Conservation (phyloP, 2,888 invertebrate genomes). For the Eumerus sabulonum region DNA sequence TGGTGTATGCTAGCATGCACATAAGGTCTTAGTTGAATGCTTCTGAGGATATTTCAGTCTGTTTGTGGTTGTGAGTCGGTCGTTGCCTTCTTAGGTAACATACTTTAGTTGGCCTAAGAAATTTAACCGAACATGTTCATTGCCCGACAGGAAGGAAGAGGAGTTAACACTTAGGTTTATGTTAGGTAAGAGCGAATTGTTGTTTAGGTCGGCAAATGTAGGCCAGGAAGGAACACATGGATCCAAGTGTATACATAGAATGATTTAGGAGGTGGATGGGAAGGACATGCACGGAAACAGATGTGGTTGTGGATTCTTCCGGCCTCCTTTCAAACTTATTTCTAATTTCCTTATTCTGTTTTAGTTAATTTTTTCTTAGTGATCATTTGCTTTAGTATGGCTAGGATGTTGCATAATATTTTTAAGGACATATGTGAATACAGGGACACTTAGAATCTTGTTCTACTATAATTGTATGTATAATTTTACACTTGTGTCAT, state of each 20-base stretch:
- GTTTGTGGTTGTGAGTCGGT: background rate
- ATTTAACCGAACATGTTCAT: slow-evolving; percentile 18
- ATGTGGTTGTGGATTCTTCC: slow-evolving; percentile 5
- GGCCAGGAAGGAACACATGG: slow-evolving; percentile 19
- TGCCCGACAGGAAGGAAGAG: background rate
- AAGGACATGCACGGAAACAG: slow-evolving; percentile 14
- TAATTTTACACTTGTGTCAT: too few relatives aligned
- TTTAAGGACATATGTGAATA: too few relatives aligned
- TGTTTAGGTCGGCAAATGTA: slow-evolving; percentile 1
- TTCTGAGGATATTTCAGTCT: background rate
- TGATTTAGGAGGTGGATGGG: slow-evolving; percentile 14
- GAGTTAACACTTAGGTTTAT: background rate
- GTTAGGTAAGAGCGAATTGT: too few relatives aligned
- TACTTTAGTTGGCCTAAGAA: slow-evolving; percentile 15
- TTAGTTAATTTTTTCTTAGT: too few relatives aligned
- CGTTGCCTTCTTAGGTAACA: background rate
- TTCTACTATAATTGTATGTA: too few relatives aligned
- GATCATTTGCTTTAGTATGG: too few relatives aligned
- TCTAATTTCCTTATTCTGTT: too few relatives aligned
- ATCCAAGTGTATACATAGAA: slow-evolving; percentile 1
- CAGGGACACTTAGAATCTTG: too few relatives aligned
- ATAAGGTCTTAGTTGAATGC: slow-evolving; percentile 1
- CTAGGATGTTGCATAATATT: too few relatives aligned
- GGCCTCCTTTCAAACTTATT: background rate
- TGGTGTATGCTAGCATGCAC: background rate